These are phyloP conservation scores for Centropus bengalensis DNA, from an alignment of 2,113 vertebrate species.

Conservation along the genomic window DNA sequence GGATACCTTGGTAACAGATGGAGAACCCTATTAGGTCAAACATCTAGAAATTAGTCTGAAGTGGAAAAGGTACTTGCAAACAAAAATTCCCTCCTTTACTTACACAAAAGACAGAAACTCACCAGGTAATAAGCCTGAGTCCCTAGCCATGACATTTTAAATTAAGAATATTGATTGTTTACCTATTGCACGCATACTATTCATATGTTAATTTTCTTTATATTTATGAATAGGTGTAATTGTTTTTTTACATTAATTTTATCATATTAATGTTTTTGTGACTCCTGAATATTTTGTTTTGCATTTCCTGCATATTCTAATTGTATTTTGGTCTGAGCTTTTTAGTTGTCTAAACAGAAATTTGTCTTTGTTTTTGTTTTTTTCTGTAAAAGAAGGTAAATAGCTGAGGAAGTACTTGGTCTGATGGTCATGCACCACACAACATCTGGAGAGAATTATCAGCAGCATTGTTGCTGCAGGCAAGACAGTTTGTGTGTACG, in stretches of 20 bases:
- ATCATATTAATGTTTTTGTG: neutral
- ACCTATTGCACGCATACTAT: neutral
- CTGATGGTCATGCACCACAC: neutral
- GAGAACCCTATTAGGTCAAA: neutral
- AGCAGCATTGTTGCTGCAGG: neutral
- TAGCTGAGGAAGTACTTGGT: neutral
- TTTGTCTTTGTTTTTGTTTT: neutral
- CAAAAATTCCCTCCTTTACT: neutral
- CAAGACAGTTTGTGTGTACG: neutral
- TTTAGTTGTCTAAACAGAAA: neutral
- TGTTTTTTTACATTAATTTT: neutral
- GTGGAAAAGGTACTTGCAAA: neutral
- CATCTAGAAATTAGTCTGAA: neutral
- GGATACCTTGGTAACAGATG: neutral
- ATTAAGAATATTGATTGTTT: neutral
- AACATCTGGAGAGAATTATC: conserved; percentile 28
- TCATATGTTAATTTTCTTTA: neutral
- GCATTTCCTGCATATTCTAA: neutral
- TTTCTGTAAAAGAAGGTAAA: neutral
- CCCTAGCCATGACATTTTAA: neutral
- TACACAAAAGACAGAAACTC: neutral
- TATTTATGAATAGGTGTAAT: neutral
- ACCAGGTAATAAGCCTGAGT: neutral
- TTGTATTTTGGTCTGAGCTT: neutral
- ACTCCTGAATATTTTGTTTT: neutral